phyloP scores from a whole-genome alignment of 2,888 invertebrate genomes.

The Acanthococcus lagerstroemiae region DNA sequence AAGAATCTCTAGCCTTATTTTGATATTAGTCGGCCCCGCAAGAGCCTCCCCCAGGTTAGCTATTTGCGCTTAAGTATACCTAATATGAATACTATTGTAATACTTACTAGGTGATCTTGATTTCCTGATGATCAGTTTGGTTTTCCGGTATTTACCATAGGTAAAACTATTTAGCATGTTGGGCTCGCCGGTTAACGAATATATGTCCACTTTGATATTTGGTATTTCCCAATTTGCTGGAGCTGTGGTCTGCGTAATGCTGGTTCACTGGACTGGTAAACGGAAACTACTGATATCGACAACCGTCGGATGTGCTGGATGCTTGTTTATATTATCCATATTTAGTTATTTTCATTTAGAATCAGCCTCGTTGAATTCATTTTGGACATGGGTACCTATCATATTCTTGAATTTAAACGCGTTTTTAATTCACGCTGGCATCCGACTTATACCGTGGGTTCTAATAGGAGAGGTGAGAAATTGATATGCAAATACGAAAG shows the following conservation, averaged over 20 bases:
- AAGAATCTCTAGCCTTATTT: too few relatives aligned
- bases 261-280: constrained; percentile 64
- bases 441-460: constrained; percentile 67
- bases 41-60: too few relatives aligned
- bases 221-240: constrained; percentile 58
- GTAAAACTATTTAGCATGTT: too few relatives aligned
- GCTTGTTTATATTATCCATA: constrained; percentile 52
- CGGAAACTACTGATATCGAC: constrained; percentile 57
- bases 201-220: constrained; percentile 61
- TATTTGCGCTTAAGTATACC: too few relatives aligned
- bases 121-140: too few relatives aligned
- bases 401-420: constrained; percentile 55
- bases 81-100: too few relatives aligned
- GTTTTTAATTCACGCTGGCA: constrained; percentile 57
- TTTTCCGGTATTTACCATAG: too few relatives aligned
- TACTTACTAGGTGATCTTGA: too few relatives aligned
- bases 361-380: constrained; percentile 27
- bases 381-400: constrained; percentile 55
- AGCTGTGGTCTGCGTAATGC: constrained; percentile 52
- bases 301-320: constrained; percentile 54
- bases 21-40: too few relatives aligned
- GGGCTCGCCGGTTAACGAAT: constrained; percentile 63
- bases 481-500: too few relatives aligned
- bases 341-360: constrained; percentile 44
- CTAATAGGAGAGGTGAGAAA: constrained; percentile 62